A percentile compares a stretch with the other conserved stretches of the same genome.
phyloP scores from a whole-genome alignment of 2,797 vertebrate species.

The Nasua narica region DNA sequence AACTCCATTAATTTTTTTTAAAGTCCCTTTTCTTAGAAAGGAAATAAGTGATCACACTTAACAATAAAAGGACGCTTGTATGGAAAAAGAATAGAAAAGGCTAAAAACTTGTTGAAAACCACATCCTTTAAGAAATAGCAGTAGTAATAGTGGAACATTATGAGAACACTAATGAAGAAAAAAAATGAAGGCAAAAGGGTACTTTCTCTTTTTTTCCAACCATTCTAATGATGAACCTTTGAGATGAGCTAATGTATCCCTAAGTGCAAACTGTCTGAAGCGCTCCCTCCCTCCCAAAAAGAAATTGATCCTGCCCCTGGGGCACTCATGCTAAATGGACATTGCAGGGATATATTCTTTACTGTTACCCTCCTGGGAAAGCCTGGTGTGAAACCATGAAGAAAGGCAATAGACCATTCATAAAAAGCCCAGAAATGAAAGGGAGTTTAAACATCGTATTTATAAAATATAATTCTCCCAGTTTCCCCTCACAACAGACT shows the following conservation, averaged over 20 bases:
- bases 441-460: not conserved
- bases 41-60: not conserved
- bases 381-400: not conserved
- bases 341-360: conserved; percentile 6
- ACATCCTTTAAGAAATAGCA: not conserved
- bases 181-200: not conserved
- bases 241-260: not conserved
- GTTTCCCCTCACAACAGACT: not conserved
- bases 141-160: too few species aligned
- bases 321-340: conserved; percentile 42
- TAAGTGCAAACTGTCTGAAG: conserved; percentile 52
- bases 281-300: not conserved
- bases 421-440: not conserved
- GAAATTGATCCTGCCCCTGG: conserved; percentile 8
- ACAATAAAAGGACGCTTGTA: not conserved
- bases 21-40: not conserved
- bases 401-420: not conserved
- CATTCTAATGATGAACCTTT: conserved; percentile 45
- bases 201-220: not conserved
- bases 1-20: not conserved
- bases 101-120: not conserved
- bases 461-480: not conserved
- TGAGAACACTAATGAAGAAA: not conserved
- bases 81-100: not conserved
- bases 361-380: not conserved